Conservation (phyloP, 2,888 invertebrate genomes). For the Bimastos eiseni region DNA sequence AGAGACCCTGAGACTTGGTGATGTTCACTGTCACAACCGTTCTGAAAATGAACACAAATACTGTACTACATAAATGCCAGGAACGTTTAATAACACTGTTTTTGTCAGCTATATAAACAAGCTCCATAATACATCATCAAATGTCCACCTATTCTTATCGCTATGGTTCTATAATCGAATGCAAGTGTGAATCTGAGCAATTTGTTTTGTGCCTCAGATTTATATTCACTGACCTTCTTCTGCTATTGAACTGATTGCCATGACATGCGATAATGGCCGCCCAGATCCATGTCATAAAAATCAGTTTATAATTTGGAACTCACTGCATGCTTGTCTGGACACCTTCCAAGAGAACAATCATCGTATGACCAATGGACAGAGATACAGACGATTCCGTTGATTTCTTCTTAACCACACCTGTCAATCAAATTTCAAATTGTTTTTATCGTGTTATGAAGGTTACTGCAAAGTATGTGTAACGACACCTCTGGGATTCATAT, state of each 20-base stretch:
- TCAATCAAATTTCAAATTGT: background rate
- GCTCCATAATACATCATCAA: background rate
- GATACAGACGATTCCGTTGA: conserved; percentile 66
- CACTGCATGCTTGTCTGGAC: conserved; percentile 85
- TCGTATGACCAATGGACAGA: conserved; percentile 86
- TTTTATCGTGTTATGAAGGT: background rate
- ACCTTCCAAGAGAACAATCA: conserved; percentile 88
- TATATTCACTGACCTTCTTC: background rate
- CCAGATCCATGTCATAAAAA: background rate
- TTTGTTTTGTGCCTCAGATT: conserved; percentile 2
- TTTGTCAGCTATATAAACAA: background rate
- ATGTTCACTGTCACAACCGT: conserved; percentile 91
- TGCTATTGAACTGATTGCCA: background rate
- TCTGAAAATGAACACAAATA: conserved; percentile 62
- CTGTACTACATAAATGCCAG: background rate
- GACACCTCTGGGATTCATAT: background rate
- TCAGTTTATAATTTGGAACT: conserved; percentile 54
- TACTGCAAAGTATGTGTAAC: background rate
- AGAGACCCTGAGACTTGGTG: conserved; percentile 87
- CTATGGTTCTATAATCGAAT: background rate
- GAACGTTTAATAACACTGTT: background rate
- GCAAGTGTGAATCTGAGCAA: background rate
- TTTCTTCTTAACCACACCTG: conserved; percentile 49
- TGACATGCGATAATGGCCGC: background rate
- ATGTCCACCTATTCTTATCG: too few relatives aligned